Base-by-base conservation (phyloP, 1,140 invertebrate genomes). In the Drusus annulatus region DNA sequence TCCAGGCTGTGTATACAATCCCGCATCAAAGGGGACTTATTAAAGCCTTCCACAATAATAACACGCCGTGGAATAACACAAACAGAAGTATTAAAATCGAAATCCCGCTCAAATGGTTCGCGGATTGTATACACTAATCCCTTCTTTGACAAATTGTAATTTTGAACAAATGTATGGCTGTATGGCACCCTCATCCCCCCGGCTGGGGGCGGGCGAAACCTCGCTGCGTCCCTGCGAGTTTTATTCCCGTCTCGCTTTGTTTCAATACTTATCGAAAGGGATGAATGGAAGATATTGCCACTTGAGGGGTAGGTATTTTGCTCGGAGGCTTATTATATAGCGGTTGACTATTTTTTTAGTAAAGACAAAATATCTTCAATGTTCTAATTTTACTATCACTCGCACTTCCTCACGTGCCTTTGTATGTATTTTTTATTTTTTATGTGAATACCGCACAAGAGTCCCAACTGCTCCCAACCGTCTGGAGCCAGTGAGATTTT, bases 121-220 rank as follows among this genome's bases (percentile, higher is more conserved):
- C 25, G 25, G 23, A 28, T 36, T 58, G 76, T 69, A 75, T 50
- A 75, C 31, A 78, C 76, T 80, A 83, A 80, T 80, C 81, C 81
- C 17, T 19, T 79, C 81, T 83, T 83, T 83, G 81, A 83, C 78
- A 83, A 80, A 83, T 83, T 83, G 78, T 83, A 83, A 80, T 80
- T 80, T 80, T 74, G 73, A 83, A 80, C 78, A 83, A 80, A 83
- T 78, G 75, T 77, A 50, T 16, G 56, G 69, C 50, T n/a, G n/a
- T n/a, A n/a, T n/a, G n/a, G n/a, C n/a, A n/a, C n/a, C n/a, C n/a
- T n/a, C 50, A 23, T 28, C 15, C 17, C 19, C 50, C 8, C 31
- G 3, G 16, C n/a, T 10, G 21, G 21, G 51, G 13, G 23, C 17
- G 68, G 19, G 71, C 10, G 19, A 16, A n/a, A 8, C 31, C 31